Conservation (phyloP, 2,888 invertebrate species). For the Sinohyriopsis cumingii region DNA sequence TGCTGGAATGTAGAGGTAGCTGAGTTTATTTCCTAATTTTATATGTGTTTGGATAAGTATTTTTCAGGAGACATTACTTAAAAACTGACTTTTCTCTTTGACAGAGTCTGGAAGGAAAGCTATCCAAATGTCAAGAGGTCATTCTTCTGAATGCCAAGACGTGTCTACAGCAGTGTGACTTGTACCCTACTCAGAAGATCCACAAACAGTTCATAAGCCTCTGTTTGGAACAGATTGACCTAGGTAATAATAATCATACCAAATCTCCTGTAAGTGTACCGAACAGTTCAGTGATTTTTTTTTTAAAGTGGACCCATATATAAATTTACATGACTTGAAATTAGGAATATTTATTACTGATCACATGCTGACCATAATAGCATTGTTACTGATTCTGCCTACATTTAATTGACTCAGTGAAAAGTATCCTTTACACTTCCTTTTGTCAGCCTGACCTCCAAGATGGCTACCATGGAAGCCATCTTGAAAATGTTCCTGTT, state of each 20-base stretch:
- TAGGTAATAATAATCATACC: slow-evolving; percentile 25
- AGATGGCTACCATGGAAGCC: neutral
- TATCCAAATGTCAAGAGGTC: slow-evolving; percentile 47
- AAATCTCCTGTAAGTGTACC: neutral
- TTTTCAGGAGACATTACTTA: no score
- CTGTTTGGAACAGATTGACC: slow-evolving; percentile 49
- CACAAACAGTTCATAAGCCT: slow-evolving; percentile 58
- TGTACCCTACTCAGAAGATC: slow-evolving; percentile 51
- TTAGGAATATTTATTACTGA: no score
- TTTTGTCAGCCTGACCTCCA: no score
- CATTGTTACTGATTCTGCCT: no score
- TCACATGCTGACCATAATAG: no score
- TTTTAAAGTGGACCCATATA: neutral
- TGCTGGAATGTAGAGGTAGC: no score
- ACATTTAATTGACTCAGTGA: no score
- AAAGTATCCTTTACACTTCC: no score
- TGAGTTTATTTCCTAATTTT: no score
- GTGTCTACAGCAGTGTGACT: slow-evolving; percentile 62
- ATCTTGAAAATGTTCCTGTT: neutral
- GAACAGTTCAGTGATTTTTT: neutral
- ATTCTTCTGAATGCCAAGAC: slow-evolving; percentile 61
- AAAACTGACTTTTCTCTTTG: neutral
- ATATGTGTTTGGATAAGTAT: no score
- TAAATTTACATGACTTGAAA: no score
- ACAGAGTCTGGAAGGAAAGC: slow-evolving; percentile 5